Base-by-base conservation (phyloP, 2,797 vertebrate species). In the Megalops cyprinoides region DNA sequence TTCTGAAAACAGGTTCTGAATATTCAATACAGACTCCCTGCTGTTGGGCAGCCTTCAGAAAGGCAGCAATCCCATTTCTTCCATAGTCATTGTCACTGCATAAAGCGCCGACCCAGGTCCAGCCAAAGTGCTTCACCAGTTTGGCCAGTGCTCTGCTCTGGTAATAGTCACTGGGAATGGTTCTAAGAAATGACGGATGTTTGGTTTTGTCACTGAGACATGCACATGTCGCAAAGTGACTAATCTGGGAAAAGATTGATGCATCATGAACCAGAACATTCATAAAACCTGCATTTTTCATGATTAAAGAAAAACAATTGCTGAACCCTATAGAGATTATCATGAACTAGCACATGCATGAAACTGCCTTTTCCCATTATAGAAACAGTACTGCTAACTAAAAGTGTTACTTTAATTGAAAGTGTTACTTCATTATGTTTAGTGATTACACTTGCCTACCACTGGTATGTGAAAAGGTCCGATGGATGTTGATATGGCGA, bases 61-160 rank as follows among this genome's bases (percentile, higher is more conserved):
- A 93, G 0, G 76, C 88, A 28, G 88, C 85, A 87, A 93, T 93
- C 34, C 92, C 92, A 18, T 85, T 90, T 71, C 82, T 86, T 4
- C 89, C 89, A 42, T 89, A 90, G 82, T 93, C 93, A 84, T 90
- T 84, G 82, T 94, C 90, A 2, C 82, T 87, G 87, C 91, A 86
- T 1, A 95, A 83, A 1, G 92, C 91, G 65, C 93, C 93, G 65
- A 94, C 89, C 93, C 93, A 95, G 2, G 91, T 94, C 94, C 94
- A 95, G 2, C 92, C 93, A 88, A 95, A 94, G 81, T 93, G 31
- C 28, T 88, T 93, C 20, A 94, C 92, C 69, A 94, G 69, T 37
- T 93, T 89, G 25, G 92, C 93, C 23, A 94, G 82, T 0, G 88
- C 92, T 90, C 91, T 91, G 87, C 92, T 93, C 87, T 94, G 94